Evolutionary conservation across 2,113 vertebrate genomes (phyloP).

Genomic region (Pitta sordida): DNA sequence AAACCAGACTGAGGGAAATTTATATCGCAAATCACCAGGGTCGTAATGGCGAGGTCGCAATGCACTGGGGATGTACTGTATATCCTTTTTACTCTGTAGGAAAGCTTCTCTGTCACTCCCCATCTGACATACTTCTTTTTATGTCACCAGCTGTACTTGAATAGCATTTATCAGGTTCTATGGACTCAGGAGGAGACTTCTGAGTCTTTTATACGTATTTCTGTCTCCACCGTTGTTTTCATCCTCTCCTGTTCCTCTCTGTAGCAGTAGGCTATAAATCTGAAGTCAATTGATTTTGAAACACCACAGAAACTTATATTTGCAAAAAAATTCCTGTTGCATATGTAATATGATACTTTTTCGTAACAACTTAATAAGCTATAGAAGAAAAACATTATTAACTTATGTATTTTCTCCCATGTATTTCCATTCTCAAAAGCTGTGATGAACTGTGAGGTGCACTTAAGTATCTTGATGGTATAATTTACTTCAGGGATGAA

Average conservation of each 20-base stretch:
- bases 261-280: not conserved
- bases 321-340: not conserved
- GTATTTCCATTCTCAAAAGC: not conserved
- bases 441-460: not conserved
- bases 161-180: not conserved
- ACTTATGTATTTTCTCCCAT: fast-evolving
- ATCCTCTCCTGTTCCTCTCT: not conserved
- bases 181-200: not conserved
- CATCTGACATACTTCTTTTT: not conserved
- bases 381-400: not conserved
- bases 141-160: not conserved
- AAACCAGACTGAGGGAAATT: too few species aligned
- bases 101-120: not conserved
- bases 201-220: not conserved
- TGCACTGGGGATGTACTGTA: too few species aligned
- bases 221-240: not conserved
- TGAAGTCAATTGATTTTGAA: not conserved
- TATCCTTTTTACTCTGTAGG: not conserved
- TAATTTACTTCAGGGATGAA: not conserved
- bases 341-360: not conserved
- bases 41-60: too few species aligned
- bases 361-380: not conserved
- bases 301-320: not conserved
- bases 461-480: not conserved
- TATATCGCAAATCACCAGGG: too few species aligned